Evolutionary conservation across 1,140 invertebrate genomes (phyloP), one percentile per base, ranked within the genome.

Genomic region (Sinella curviseta): DNA sequence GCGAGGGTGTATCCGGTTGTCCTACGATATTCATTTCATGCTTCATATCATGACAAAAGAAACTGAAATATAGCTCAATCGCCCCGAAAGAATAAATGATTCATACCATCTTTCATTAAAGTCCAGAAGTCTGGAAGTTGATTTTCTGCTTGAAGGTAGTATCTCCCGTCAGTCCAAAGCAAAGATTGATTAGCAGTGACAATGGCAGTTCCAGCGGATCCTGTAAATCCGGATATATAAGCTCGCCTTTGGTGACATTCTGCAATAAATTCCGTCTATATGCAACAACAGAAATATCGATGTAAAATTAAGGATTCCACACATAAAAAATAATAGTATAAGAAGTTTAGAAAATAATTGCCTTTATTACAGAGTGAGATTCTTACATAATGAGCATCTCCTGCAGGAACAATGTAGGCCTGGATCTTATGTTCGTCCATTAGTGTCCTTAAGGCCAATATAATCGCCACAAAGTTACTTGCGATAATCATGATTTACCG

Each of bases 101-200:
- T 60, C 20, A 81, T 92, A 81, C 80, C 92, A 54, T 89, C 87
- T 85, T 92, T 91, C 89, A 95, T 93, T 0, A 98, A 89, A 30
- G 89, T 89, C 94, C 94, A 96, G 16, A 65, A 26, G 79, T 93
- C 90, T 83, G 93, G 94, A 1, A 96, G 86, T 84, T 94, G 89
- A 26, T 91, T 87, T 70, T 94, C 91, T 0, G 94, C 94, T 83
- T 93, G 91, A 3, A 92, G 86, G 83, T 92, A 92, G 87, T 97
- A 97, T 35, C 95, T 89, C 0, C 94, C 92, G 86, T 98, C 94
- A 0, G 97, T 98, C 97, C 97, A 99, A 26, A 98, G 84, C 0
- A 93, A 91, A 0, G 95, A 94, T 79, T 89, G 85, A 14, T 14
- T 26, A 39, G 34, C 24, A 0, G 94, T 95, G 1, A 98, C 89